Conservation (phyloP, 2,113 vertebrate genomes). For the Terrapene triunguis region DNA sequence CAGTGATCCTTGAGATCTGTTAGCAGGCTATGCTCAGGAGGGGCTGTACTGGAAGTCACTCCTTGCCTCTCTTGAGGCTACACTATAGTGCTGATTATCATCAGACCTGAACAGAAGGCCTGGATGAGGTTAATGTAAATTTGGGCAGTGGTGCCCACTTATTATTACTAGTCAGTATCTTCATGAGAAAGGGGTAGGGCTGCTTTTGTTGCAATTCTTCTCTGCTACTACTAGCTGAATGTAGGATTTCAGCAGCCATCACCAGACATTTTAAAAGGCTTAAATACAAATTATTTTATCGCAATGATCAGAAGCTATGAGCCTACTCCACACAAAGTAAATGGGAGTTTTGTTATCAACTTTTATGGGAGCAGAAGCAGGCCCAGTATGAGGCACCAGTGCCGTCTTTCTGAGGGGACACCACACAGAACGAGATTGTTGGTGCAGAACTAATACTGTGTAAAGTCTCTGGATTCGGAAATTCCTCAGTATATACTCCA, state of each 20-base stretch:
- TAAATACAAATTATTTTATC: background rate
- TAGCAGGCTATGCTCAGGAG: background rate
- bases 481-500: background rate
- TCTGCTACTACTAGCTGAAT: fast-evolving
- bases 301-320: background rate
- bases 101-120: background rate
- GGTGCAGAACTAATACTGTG: fast-evolving
- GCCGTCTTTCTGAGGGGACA: fast-evolving
- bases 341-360: background rate
- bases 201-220: fast-evolving
- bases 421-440: background rate
- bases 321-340: fast-evolving
- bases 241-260: fast-evolving
- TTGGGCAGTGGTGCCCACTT: fast-evolving
- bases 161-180: background rate
- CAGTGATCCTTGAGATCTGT: background rate
- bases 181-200: background rate
- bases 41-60: background rate
- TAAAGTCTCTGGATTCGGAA: background rate
- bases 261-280: background rate
- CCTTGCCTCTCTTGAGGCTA: background rate
- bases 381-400: background rate
- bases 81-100: background rate
- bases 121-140: fast-evolving
- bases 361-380: background rate